phyloP scores from a whole-genome alignment of 2,797 vertebrate genomes.

The Spinibarbus caldwelli region DNA sequence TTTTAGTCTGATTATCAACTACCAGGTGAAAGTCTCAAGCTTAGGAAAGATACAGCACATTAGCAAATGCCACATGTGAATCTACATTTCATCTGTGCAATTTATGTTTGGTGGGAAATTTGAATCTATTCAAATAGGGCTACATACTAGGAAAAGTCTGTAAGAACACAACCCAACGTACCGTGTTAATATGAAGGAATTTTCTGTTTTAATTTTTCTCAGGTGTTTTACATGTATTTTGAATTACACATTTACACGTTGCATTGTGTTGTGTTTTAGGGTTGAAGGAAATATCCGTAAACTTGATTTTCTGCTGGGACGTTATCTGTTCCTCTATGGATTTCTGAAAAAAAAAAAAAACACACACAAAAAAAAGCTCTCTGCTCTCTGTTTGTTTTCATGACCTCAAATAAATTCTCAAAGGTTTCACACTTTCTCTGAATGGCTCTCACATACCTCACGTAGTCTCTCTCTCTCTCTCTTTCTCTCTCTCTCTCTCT shows the following conservation, averaged over 20 bases:
- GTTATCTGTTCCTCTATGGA: neutral
- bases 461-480: constrained; percentile 12
- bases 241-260: neutral
- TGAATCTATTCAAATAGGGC: neutral
- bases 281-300: too few species aligned
- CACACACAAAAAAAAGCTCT: neutral
- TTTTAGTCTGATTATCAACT: neutral
- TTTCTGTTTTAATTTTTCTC: neutral
- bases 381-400: neutral
- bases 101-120: neutral
- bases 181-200: neutral
- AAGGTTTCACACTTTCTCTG: neutral
- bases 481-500: constrained; percentile 4
- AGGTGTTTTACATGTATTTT: neutral
- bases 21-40: neutral
- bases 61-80: neutral
- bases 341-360: neutral
- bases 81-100: neutral
- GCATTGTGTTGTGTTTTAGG: neutral
- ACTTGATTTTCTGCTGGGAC: neutral
- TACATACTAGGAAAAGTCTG: neutral
- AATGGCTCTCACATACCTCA: constrained; percentile 14
- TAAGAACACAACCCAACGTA: neutral
- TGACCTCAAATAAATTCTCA: neutral
- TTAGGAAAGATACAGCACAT: neutral